A percentile compares a stretch with the other conserved stretches of the same genome.
phyloP scores from a whole-genome alignment of 2,888 invertebrate genomes.

The Agonopterix subpropinquella region DNA sequence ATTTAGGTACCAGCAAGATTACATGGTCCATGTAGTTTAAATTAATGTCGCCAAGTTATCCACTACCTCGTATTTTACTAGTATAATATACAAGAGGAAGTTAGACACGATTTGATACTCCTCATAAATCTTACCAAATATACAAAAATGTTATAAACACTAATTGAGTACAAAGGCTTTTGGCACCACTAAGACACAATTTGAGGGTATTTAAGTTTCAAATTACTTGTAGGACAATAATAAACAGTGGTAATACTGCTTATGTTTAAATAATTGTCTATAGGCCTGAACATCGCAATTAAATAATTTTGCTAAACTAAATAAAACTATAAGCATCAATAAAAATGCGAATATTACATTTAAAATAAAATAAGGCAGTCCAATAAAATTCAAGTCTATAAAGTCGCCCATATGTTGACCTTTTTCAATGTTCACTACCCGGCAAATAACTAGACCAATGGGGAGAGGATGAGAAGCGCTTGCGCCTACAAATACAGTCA shows the following conservation, averaged over 20 bases:
- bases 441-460: no score
- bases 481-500: no score
- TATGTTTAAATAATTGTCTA: background rate
- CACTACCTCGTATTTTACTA: no score
- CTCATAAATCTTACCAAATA: background rate
- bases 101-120: no score
- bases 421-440: no score
- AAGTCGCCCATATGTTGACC: no score
- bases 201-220: slow-evolving; percentile 22
- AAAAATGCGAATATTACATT: slow-evolving; percentile 28
- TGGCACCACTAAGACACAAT: slow-evolving; percentile 60
- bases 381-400: slow-evolving; percentile 16
- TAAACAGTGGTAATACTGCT: background rate
- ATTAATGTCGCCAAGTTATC: no score
- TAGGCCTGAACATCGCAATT: background rate
- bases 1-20: no score
- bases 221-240: background rate
- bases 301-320: slow-evolving; percentile 5
- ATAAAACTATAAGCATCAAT: slow-evolving; percentile 16
- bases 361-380: slow-evolving; percentile 31
- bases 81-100: no score
- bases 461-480: no score
- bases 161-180: slow-evolving; percentile 34
- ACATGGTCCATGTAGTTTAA: no score
- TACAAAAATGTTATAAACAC: slow-evolving; percentile 22